These are phyloP conservation scores for Eilema caniola DNA, from an alignment of 2,888 invertebrate genomes.

Conservation along the genomic window DNA sequence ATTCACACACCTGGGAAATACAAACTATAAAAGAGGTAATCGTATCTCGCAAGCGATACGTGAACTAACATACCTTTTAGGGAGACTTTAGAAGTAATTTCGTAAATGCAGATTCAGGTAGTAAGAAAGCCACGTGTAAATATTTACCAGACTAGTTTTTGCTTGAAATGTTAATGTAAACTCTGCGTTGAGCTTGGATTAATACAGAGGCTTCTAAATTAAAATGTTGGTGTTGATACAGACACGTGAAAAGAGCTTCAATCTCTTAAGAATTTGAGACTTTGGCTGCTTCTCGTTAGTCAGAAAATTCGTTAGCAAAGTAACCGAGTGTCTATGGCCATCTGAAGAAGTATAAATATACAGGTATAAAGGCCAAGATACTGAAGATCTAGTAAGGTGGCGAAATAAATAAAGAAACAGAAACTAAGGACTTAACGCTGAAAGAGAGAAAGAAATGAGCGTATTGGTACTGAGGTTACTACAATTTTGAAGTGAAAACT, in stretches of 20 bases:
- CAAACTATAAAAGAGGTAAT: conserved; percentile 56
- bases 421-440: background rate
- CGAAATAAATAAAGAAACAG: background rate
- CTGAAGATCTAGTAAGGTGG: background rate
- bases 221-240: background rate
- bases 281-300: background rate
- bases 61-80: conserved; percentile 28
- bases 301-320: background rate
- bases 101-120: conserved; percentile 26
- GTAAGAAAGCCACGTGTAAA: conserved; percentile 11
- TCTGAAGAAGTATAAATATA: background rate
- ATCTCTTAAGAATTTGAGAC: background rate
- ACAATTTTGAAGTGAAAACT: too few relatives aligned
- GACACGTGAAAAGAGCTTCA: background rate
- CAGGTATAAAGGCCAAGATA: background rate
- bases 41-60: conserved; percentile 50
- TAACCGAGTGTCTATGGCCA: background rate
- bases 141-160: conserved; percentile 24
- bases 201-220: background rate
- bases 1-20: conserved; percentile 63
- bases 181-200: conserved; percentile 14
- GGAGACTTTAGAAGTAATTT: conserved; percentile 23
- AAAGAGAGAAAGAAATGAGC: background rate
- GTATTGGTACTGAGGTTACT: background rate
- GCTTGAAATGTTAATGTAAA: conserved; percentile 38